A percentile compares a stretch with the other conserved stretches of the same genome.
Evolutionary conservation across 92 coral and sea anemone genomes (phyloP).

Genomic region (Montipora capitata): DNA sequence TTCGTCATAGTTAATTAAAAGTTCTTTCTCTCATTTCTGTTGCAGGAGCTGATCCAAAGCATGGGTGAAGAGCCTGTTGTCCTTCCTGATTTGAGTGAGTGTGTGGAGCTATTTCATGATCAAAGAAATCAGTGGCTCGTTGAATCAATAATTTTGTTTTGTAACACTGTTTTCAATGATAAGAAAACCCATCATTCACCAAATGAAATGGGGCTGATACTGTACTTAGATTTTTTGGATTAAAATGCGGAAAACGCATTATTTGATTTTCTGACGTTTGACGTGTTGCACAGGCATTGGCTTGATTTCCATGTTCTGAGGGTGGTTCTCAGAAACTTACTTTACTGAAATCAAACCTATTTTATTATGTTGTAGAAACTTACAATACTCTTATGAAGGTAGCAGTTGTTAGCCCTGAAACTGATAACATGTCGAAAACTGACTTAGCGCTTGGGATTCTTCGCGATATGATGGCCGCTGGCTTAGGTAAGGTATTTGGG

Average conservation of each 20-base stretch:
- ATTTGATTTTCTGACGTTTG: too few relatives aligned
- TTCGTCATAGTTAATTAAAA: too few relatives aligned
- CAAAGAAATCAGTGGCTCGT: too few relatives aligned
- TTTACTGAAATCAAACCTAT: not conserved
- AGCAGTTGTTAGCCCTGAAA: not conserved
- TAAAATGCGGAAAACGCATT: too few relatives aligned
- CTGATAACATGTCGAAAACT: constrained; percentile 25
- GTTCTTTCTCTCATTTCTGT: not conserved
- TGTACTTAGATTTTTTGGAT: too few relatives aligned
- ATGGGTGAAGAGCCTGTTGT: constrained; percentile 87
- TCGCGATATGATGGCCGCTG: constrained; percentile 78
- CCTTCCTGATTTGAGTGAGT: constrained; percentile 80
- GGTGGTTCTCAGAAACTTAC: not conserved
- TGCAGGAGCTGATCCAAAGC: constrained; percentile 63
- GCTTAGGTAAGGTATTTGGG: constrained; percentile 66
- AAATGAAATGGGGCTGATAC: too few relatives aligned
- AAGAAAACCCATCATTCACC: too few relatives aligned
- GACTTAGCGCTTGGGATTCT: constrained; percentile 68
- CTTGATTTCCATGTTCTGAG: too few relatives aligned
- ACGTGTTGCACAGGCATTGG: too few relatives aligned
- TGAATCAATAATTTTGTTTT: not conserved
- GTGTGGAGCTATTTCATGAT: not conserved
- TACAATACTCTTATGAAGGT: constrained; percentile 31
- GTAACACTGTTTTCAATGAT: not conserved
- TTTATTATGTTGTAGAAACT: constrained; percentile 15